Base-by-base conservation (phyloP, 23 tunicate species). In the Clavelina lepadiformis region DNA sequence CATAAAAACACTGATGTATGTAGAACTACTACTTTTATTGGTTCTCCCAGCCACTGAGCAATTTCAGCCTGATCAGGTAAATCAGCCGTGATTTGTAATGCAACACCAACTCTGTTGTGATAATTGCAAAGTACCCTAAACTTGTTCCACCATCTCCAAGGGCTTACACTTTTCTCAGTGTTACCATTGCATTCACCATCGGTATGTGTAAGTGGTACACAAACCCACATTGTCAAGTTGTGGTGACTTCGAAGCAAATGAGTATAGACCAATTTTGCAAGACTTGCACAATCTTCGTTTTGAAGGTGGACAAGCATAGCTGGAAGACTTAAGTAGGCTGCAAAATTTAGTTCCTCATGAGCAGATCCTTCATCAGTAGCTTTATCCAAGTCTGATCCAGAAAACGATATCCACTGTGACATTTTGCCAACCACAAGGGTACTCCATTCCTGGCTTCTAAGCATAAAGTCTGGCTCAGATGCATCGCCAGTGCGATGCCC, bases 31-130 rank as follows among this genome's bases (percentile, higher is more conserved):
- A 69, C 68, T 23, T 79, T 68, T 21, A 93, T 46, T 19, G 98
- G 98, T 62, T 93, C 98, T 7, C 98, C 98, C 5, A 80, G 58
- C 94, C 94, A 93, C 55, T 91, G 85, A 19, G 74, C 72, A 27
- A 93, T 36, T 7, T 59, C 56, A 3, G 27, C 37, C 23, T 28
- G 13, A 23, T 74, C 79, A 18, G 97, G 97, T 20, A 89, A 50
- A 35, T 89, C 81, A 18, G 78, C 78, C 5, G 83, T 89, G 5
- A 89, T 44, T 75, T 75, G 69, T 57, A 89, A 51, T 5, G 76
- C 88, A 19, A 89, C 58, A 28, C 82, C 82, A 45, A 88, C 47
- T 37, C 88, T 49, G 38, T 29, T 68, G 60, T 88, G 78, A 3
- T 79, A 66, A 68, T 73, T 68, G 56, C 96, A 79, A 3, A 88